Conservation (phyloP, 2,888 invertebrate genomes). For the Lumbricus terrestris region DNA sequence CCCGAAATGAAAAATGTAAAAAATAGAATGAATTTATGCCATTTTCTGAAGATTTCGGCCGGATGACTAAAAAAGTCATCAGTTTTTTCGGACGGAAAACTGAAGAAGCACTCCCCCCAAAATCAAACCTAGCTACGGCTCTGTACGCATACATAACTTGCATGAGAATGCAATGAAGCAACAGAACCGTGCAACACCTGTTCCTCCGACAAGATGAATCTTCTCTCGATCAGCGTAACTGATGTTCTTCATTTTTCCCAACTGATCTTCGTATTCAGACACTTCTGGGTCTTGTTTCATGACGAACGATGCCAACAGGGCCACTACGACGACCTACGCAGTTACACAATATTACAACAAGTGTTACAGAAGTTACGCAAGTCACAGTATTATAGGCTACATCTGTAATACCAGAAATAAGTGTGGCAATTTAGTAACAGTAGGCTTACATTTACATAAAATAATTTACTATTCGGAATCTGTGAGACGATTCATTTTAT, state of each 20-base stretch:
- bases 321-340: slow-evolving; percentile 26
- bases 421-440: neutral
- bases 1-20: no score
- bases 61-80: no score
- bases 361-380: neutral
- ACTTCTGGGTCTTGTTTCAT: slow-evolving; percentile 28
- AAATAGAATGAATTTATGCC: no score
- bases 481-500: no score
- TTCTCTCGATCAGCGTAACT: neutral
- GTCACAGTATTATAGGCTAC: neutral
- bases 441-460: no score
- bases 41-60: no score
- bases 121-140: no score
- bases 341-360: neutral
- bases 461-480: no score
- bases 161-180: neutral
- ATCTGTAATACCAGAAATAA: neutral
- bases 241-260: slow-evolving; percentile 24
- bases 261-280: slow-evolving; percentile 19
- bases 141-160: neutral
- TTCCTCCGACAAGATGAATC: neutral
- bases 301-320: slow-evolving; percentile 22
- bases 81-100: no score
- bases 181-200: no score
- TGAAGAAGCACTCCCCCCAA: no score